Conservation (phyloP, 92 coral and sea anemone species). For the Ricordea florida region DNA sequence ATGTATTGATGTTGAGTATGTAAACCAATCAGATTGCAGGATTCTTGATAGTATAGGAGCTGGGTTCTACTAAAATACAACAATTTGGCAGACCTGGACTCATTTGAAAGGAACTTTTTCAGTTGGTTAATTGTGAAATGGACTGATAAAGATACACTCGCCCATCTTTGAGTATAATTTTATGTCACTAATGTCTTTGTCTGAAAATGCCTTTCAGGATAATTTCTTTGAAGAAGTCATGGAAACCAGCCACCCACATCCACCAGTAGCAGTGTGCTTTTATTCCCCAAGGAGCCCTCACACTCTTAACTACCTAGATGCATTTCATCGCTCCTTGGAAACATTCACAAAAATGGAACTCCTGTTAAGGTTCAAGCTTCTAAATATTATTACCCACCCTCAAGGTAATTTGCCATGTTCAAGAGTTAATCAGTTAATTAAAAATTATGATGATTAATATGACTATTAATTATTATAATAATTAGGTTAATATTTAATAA, state of each 20-base stretch:
- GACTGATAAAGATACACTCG: too few species aligned
- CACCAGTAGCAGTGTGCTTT: conserved; percentile 79
- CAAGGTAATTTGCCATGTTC: conserved; percentile 42
- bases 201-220: conserved; percentile 59
- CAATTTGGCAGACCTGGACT: too few species aligned
- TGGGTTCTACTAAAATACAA: too few species aligned
- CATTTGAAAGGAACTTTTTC: too few species aligned
- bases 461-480: neutral
- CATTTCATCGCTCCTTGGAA: conserved; percentile 46
- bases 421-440: neutral
- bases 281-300: conserved; percentile 77
- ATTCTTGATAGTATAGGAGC: too few species aligned
- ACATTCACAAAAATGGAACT: conserved; percentile 57
- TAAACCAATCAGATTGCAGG: too few species aligned
- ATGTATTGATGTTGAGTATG: too few species aligned
- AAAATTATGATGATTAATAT: neutral
- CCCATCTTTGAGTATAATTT: too few species aligned
- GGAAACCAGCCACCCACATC: conserved; percentile 67
- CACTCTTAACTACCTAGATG: conserved; percentile 70
- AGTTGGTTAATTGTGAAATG: too few species aligned
- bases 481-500: too few species aligned
- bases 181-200: too few species aligned
- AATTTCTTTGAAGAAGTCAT: conserved; percentile 72
- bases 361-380: conserved; percentile 65
- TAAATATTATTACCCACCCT: conserved; percentile 71